Evolutionary conservation across 2,888 invertebrate species (phyloP).

Genomic region (Drosophila fungiperda): DNA sequence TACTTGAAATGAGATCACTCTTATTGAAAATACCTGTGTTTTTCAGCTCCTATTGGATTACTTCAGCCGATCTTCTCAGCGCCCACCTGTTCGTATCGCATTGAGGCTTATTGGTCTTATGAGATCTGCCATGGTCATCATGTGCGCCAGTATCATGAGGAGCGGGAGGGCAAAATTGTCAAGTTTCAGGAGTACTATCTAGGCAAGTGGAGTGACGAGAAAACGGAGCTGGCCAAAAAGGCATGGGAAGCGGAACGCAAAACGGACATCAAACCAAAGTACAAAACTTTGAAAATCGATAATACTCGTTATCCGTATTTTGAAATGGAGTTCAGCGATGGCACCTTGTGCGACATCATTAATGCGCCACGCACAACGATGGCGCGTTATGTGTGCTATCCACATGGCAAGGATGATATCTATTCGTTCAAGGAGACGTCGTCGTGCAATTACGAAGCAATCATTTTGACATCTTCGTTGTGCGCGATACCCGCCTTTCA

Average conservation of each 20-base stretch:
- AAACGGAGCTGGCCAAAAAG: constrained; percentile 87
- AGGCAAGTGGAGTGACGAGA: constrained; percentile 90
- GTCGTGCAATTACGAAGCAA: constrained; percentile 96
- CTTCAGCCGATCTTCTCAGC: constrained; percentile 91
- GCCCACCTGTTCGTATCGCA: constrained; percentile 92
- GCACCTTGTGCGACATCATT: constrained; percentile 96
- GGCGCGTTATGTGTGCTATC: constrained; percentile 95
- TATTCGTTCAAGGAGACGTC: constrained; percentile 96
- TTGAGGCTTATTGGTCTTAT: constrained; percentile 98
- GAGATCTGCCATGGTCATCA: constrained; percentile 97
- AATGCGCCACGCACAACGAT: constrained; percentile 92
- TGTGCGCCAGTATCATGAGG: constrained; percentile 98
- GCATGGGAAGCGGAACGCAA: constrained; percentile 86
- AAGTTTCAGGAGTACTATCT: constrained; percentile 94
- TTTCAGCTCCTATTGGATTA: constrained; percentile 89
- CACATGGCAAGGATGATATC: constrained; percentile 95
- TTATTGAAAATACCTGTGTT: not conserved
- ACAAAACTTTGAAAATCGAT: constrained; percentile 91
- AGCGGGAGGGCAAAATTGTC: constrained; percentile 93
- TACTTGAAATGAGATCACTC: not conserved
- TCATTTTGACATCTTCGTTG: constrained; percentile 93
- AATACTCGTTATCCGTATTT: constrained; percentile 95
- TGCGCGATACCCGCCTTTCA: constrained; percentile 96
- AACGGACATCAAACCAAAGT: constrained; percentile 86
- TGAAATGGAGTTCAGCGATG: constrained; percentile 94